Conservation (phyloP, 2,797 vertebrate genomes). For the Malurus splendens region DNA sequence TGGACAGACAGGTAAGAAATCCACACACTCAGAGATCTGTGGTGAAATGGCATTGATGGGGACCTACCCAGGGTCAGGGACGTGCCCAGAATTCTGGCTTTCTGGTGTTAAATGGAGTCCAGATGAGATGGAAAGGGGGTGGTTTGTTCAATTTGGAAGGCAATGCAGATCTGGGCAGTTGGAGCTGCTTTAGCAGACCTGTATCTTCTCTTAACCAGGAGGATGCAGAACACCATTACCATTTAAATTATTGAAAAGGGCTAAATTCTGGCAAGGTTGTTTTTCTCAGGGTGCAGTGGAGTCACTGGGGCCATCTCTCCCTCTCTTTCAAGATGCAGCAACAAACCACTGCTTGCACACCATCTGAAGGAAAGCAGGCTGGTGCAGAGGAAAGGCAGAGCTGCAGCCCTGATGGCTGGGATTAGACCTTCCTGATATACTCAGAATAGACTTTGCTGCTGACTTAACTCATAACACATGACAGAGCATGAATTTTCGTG, state of each 20-base stretch:
- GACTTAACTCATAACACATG: constrained; percentile 23
- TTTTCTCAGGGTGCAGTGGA: background rate
- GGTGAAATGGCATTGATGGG: background rate
- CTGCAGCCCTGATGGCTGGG: background rate
- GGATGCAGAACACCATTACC: background rate
- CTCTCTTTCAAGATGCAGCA: background rate
- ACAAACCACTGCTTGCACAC: background rate
- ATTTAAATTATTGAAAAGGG: background rate
- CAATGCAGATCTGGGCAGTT: background rate
- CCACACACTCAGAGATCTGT: background rate
- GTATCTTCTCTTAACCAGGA: background rate
- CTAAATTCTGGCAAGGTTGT: background rate
- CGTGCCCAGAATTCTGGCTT: background rate
- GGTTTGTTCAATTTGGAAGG: background rate
- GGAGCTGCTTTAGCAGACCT: background rate
- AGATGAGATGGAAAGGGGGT: background rate
- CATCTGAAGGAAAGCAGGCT: background rate
- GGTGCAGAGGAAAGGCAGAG: background rate
- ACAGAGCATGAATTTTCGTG: constrained; percentile 11
- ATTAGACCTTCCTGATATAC: background rate
- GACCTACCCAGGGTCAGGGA: background rate
- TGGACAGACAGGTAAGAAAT: background rate
- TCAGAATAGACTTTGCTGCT: background rate
- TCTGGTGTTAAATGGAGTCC: background rate
- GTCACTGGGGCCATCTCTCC: background rate